These are phyloP conservation scores for Omphaloscelis lunosa DNA, from an alignment of 2,888 invertebrate genomes.

Conservation along the genomic window DNA sequence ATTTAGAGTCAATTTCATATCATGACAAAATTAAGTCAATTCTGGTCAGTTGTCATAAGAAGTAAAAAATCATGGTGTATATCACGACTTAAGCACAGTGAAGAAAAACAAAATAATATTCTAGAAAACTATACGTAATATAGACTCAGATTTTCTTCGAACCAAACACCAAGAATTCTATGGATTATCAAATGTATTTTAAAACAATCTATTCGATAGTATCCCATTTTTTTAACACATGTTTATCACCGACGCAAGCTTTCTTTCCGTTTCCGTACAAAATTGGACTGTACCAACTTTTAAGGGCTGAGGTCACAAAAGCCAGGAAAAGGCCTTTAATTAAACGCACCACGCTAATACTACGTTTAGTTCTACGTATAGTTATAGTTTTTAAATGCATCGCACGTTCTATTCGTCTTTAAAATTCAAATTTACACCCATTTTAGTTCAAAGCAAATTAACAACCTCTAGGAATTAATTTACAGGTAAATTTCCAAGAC, in stretches of 20 bases:
- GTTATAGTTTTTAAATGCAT: conserved; percentile 53
- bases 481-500: conserved; percentile 62
- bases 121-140: conserved; percentile 72
- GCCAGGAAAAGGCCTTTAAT: conserved; percentile 46
- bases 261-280: background rate
- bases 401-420: conserved; percentile 50
- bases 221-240: conserved; percentile 46
- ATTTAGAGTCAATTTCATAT: too few species aligned
- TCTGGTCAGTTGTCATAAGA: conserved; percentile 64
- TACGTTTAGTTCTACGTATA: conserved; percentile 54
- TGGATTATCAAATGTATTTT: conserved; percentile 74
- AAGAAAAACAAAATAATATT: conserved; percentile 67
- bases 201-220: conserved; percentile 78
- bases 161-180: conserved; percentile 77
- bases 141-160: conserved; percentile 56
- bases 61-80: conserved; percentile 77
- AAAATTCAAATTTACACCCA: conserved; percentile 58
- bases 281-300: conserved; percentile 15
- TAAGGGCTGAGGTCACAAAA: conserved; percentile 42
- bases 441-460: conserved; percentile 66
- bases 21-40: too few species aligned
- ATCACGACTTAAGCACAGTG: conserved; percentile 71
- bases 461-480: conserved; percentile 62
- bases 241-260: background rate
- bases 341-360: conserved; percentile 29